Evolutionary conservation across 2,888 invertebrate genomes (phyloP), one percentile per base, ranked within the genome.

Genomic region (Rhagophthalmus giganteus): DNA sequence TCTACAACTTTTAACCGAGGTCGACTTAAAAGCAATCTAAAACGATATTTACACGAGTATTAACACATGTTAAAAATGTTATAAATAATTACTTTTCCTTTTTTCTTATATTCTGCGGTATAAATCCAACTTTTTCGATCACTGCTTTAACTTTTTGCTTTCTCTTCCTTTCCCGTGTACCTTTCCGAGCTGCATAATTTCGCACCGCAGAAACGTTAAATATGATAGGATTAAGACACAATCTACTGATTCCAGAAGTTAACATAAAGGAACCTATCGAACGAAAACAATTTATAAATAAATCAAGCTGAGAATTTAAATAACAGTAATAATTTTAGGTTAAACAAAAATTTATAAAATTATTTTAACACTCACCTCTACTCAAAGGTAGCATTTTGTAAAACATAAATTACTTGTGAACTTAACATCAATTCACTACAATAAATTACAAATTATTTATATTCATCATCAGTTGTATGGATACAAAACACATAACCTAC

Each of bases 171-270:
- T 88, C 89, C 57, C 91, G 81, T 2, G 90, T 91, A 38, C 91
- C 90, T 74, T 88, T 91, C 55, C 92, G 81, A 1, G 91, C 91
- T 2, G 90, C 90, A 76, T 86, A 88, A 58, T 78, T 60, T 34
- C 75, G 60, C 7, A 64, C 26, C 46, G 58, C 59, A 34, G 12
- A 24, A 24, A 10, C 9, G 5, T 32, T 32, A 13, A 13, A 32
- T 2, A 13, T 14, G 2, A n/a, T n/a, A n/a, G n/a, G n/a, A n/a
- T n/a, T n/a, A n/a, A n/a, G n/a, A n/a, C n/a, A n/a, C n/a, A 32
- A 32, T n/a, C n/a, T 32, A 13, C 9, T 24, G 3, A 20, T 20
- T 20, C 20, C 20, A 7, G 20, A 5, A 5, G 7, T 5, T 20
- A 20, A 20, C 4, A 20, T 5, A 20, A 3, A 20, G 20, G 20